Base-by-base conservation (phyloP, 2,888 invertebrate genomes). In the Nemurella pictetii region DNA sequence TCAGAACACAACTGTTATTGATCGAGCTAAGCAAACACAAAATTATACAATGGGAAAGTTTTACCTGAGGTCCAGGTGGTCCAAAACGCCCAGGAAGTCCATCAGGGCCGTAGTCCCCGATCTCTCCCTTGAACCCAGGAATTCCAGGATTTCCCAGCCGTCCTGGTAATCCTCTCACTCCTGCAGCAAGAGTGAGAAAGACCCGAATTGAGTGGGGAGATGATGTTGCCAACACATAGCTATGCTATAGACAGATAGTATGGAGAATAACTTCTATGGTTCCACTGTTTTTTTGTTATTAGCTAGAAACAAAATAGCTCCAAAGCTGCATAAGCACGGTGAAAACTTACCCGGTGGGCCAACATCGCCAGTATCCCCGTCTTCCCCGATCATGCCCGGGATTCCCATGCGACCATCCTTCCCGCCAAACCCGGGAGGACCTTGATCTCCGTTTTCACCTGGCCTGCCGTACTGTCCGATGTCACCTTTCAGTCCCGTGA, bases 101-200 rank as follows among this genome's bases (percentile, higher is more conserved):
- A 15, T 84, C 55, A 26, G 83, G 83, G 29, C 91, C 91, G 84
- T 89, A 88, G 25, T 88, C 87, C 55, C 90, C 90, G 32, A 88
- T 88, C 73, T 90, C 89, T 83, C 92, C 92, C 80, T 88, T 88
- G 85, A 89, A 89, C 77, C 91, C 91, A 89, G 90, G 75, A 80
- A 85, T 83, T 82, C 88, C 88, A 74, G 88, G 88, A 0, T 82
- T 83, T 80, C 88, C 88, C 26, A 86, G 86, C 9, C 82, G 80
- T 73, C 88, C 88, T 0, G 86, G 86, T 12, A 85, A 72, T n/a
- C 85, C 85, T 25, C 32, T 0, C 55, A 55, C 9, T 55, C 55
- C 55, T 55, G 55, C 55, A 55, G n/a, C n/a, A n/a, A n/a, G n/a
- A n/a, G n/a, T n/a, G n/a, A n/a, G n/a, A n/a, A n/a, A n/a, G n/a